Conservation (phyloP, 2,888 invertebrate genomes). For the Mimachlamys varia region DNA sequence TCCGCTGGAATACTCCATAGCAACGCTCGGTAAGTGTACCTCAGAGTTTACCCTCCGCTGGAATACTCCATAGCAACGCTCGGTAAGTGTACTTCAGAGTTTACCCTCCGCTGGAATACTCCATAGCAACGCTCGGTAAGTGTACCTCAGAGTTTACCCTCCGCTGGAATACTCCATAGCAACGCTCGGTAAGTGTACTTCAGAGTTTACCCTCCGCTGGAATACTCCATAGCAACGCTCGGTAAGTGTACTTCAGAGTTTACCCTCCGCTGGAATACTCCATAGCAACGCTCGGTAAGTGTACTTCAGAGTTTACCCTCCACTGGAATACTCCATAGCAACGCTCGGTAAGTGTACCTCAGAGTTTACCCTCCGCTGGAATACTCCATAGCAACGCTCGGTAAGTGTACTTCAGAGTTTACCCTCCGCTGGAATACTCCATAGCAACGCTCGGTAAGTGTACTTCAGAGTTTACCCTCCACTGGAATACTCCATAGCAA, state of each 20-base stretch:
- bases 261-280: slow-evolving; percentile 72
- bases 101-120: slow-evolving; percentile 71
- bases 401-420: too few relatives aligned
- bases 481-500: slow-evolving; percentile 60
- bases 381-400: slow-evolving; percentile 56
- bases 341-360: too few relatives aligned
- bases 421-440: slow-evolving; percentile 70
- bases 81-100: too few relatives aligned
- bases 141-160: slow-evolving; percentile 76
- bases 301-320: slow-evolving; percentile 76
- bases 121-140: too few relatives aligned
- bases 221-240: slow-evolving; percentile 57
- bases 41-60: slow-evolving; percentile 75
- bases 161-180: slow-evolving; percentile 64
- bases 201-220: slow-evolving; percentile 74
- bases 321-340: slow-evolving; percentile 62
- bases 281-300: too few relatives aligned
- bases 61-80: slow-evolving; percentile 57
- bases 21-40: too few relatives aligned
- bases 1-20: slow-evolving; percentile 63
- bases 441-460: too few relatives aligned
- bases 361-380: slow-evolving; percentile 74
- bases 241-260: too few relatives aligned
- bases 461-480: slow-evolving; percentile 77
- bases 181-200: too few relatives aligned